Evolutionary conservation across 2,888 invertebrate species (phyloP), one percentile per base, ranked within the genome.

Genomic region (Opisthograptis luteolata): DNA sequence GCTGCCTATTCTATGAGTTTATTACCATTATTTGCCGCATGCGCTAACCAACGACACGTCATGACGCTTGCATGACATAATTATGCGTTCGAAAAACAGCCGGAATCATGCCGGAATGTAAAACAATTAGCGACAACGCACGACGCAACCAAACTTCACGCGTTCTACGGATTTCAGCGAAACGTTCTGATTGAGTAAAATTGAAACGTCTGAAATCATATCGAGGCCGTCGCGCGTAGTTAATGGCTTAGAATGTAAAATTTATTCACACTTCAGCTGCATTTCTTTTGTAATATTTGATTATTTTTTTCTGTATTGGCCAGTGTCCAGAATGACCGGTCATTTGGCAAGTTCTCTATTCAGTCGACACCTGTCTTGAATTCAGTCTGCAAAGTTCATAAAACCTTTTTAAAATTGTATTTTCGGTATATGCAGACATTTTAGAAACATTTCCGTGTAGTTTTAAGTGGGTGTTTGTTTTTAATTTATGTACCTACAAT

Each of bases 1-100:
- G 73, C 72, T 76, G 76, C 74, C 81, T 79, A 82, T 87, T 87
- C 87, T 82, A 87, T 87, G 82, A 87, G 87, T 88, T 88, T 88
- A 88, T 84, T 76, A 80, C 81, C 80, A 80, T n/a, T n/a, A n/a
- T 79, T 82, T 74, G 81, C 79, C 82, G 79, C 79, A 81, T 82
- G 14, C 13, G 3, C 20, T 2, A 8, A 20, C 8, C 34, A 5
- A 73, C 79, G 70, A 32, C 69, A 76, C 81, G 85, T 81, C 84
- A 86, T 70, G 82, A 81, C 73, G 80, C 76, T 79, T 84, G 85
- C 83, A 85, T 81, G 81, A 80, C 77, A 76, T 78, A 71, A n/a
- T n/a, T 12, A 19, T 70, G 73, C 70, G 76, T 64, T 61, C 56
- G 24, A 58, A 59, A 62, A 48, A 48, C 31, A 44, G 52, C 58